These are phyloP conservation scores for Halictus ligatus DNA, from an alignment of 2,888 invertebrate species.

Conservation along the genomic window DNA sequence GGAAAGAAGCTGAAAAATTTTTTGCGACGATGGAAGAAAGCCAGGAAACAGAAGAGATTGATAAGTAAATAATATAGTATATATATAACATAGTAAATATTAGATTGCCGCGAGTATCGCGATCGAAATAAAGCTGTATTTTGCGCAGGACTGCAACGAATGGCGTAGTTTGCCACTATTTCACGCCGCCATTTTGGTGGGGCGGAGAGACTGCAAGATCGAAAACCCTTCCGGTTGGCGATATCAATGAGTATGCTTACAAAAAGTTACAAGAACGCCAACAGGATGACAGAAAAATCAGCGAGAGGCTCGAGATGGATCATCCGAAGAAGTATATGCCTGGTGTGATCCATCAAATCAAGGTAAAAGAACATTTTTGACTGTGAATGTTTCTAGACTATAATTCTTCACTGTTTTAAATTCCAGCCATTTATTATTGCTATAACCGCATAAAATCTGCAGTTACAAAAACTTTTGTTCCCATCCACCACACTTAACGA, in stretches of 20 bases:
- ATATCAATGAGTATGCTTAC: conserved; percentile 38
- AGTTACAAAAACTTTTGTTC: too few species aligned
- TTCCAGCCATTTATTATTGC: too few species aligned
- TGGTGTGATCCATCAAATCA: conserved; percentile 11
- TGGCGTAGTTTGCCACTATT: background rate
- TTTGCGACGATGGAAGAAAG: background rate
- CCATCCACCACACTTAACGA: too few species aligned
- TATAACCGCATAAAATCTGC: too few species aligned
- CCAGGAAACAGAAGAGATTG: background rate
- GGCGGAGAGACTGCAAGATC: background rate
- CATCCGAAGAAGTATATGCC: conserved; percentile 39
- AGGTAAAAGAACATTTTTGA: background rate
- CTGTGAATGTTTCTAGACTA: too few species aligned
- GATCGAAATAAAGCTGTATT: background rate
- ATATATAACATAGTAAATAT: too few species aligned
- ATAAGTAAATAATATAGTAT: conserved; percentile 3
- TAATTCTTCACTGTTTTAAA: too few species aligned
- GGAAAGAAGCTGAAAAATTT: background rate
- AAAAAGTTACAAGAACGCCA: background rate
- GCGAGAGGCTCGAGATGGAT: conserved; percentile 29
- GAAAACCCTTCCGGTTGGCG: conserved; percentile 3
- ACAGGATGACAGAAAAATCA: background rate
- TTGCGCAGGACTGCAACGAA: background rate
- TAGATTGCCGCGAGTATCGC: too few species aligned
- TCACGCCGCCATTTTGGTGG: conserved; percentile 36